Conservation (phyloP, 2,888 invertebrate species). For the Ichneumoninae sp. region DNA sequence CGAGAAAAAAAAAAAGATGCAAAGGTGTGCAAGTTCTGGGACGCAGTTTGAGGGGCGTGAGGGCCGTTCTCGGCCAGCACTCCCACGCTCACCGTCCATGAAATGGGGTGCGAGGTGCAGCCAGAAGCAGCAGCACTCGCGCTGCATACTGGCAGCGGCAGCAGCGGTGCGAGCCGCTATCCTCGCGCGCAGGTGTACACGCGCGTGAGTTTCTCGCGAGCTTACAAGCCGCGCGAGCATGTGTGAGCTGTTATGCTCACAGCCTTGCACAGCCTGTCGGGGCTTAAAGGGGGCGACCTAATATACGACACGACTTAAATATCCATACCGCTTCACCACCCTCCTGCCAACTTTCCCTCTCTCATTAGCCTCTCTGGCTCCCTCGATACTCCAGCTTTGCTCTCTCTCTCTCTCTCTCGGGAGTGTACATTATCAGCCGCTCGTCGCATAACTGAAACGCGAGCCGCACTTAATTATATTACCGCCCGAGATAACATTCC, state of each 20-base stretch:
- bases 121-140: conserved; percentile 61
- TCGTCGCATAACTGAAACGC: conserved; percentile 12
- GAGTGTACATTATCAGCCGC: conserved; percentile 57
- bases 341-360: conserved; percentile 27
- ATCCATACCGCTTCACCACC: conserved; percentile 30
- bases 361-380: conserved; percentile 47
- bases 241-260: conserved; percentile 39
- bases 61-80: conserved; percentile 79
- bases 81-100: conserved; percentile 82
- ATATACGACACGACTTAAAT: conserved; percentile 44
- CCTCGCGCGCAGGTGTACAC: conserved; percentile 60
- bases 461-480: not conserved
- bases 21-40: conserved; percentile 49
- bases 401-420: conserved; percentile 42
- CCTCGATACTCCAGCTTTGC: conserved; percentile 20
- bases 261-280: conserved; percentile 40
- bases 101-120: conserved; percentile 81
- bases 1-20: conserved; percentile 33
- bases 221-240: conserved; percentile 40
- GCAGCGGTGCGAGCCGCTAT: conserved; percentile 51
- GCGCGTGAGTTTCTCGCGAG: conserved; percentile 54
- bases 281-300: conserved; percentile 46
- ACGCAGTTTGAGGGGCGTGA: conserved; percentile 74
- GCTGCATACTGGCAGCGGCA: conserved; percentile 44
- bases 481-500: not conserved